Conservation (phyloP, 2,888 invertebrate genomes). For the Conistra vaccinii region DNA sequence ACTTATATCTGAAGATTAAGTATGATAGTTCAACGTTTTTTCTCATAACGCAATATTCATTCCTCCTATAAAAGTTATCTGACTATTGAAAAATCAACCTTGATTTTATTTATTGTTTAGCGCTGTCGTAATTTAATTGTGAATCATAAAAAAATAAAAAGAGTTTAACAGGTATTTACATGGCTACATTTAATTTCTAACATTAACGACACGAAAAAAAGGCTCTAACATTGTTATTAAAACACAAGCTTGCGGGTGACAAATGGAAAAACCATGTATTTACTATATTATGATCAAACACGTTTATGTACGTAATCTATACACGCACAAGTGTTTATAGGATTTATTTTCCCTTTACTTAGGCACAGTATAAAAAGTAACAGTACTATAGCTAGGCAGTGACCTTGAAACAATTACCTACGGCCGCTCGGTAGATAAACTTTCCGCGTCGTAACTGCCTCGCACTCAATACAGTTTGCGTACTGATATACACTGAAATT, state of each 20-base stretch:
- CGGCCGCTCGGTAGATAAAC: too few species aligned
- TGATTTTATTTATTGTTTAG: background rate
- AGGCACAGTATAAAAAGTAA: too few species aligned
- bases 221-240: constrained; percentile 22
- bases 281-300: constrained; percentile 18
- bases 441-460: too few species aligned
- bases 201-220: constrained; percentile 21
- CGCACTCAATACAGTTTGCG: too few species aligned
- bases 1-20: too few species aligned
- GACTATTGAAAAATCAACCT: too few species aligned
- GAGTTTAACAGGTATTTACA: background rate
- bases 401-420: too few species aligned
- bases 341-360: background rate
- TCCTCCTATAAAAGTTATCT: too few species aligned
- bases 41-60: too few species aligned
- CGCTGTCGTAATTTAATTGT: background rate
- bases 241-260: constrained; percentile 10
- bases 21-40: too few species aligned
- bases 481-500: too few species aligned
- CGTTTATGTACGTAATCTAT: constrained; percentile 14
- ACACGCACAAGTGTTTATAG: constrained; percentile 11
- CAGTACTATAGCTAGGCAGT: too few species aligned
- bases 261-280: constrained; percentile 54
- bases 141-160: background rate
- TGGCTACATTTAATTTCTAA: background rate